phyloP scores from a whole-genome alignment of 1,140 invertebrate genomes.

The Ridgeia piscesae region DNA sequence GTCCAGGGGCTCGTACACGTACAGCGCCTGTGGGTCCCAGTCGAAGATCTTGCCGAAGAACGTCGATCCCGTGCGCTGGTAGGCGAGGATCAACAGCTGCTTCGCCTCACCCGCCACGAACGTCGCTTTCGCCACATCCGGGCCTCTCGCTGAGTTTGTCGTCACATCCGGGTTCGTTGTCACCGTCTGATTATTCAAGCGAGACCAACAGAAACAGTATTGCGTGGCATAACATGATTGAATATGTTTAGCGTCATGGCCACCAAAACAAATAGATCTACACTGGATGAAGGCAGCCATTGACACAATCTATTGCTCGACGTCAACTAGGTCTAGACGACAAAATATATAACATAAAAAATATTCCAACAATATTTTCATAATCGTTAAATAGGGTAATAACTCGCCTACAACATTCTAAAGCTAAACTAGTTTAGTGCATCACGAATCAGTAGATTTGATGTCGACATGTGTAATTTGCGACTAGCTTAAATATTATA shows the following conservation, averaged over 20 bases:
- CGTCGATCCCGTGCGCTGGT: slow-evolving; percentile 43
- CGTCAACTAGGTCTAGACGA: too few species aligned
- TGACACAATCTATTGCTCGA: too few species aligned
- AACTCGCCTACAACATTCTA: too few species aligned
- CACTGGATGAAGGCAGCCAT: too few species aligned
- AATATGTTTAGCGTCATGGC: too few species aligned
- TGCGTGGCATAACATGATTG: too few species aligned
- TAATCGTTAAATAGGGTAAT: too few species aligned
- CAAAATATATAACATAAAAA: too few species aligned
- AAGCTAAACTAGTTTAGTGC: too few species aligned
- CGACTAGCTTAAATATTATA: background rate
- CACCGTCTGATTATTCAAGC: background rate
- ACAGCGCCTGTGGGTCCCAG: slow-evolving; percentile 36
- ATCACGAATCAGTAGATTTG: too few species aligned
- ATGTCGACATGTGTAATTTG: background rate
- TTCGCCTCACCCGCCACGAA: background rate
- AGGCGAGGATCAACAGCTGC: slow-evolving; percentile 37
- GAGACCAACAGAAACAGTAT: background rate
- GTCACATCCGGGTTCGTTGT: background rate
- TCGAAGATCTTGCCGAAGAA: slow-evolving; percentile 41
- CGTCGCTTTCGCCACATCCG: background rate
- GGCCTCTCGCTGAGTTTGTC: background rate
- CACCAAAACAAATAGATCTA: too few species aligned
- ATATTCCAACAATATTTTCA: too few species aligned
- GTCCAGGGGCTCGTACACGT: slow-evolving; percentile 42